phyloP scores from a whole-genome alignment of 2,888 invertebrate genomes.

The Conus canariensis region DNA sequence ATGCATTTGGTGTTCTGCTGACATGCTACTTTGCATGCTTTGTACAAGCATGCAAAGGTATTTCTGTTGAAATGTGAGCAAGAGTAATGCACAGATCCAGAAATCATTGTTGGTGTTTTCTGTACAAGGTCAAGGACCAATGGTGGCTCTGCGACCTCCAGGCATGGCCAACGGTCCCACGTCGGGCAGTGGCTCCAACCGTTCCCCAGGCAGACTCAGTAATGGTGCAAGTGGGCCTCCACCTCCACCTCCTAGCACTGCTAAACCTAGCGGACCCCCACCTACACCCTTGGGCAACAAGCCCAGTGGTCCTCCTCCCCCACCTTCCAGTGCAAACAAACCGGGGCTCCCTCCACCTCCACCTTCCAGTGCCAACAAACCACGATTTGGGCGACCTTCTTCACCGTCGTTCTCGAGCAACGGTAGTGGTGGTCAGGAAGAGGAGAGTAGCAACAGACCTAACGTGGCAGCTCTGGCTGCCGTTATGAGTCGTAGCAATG shows the following conservation, averaged over 20 bases:
- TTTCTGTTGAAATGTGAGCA: no score
- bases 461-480: constrained; percentile 45
- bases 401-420: constrained; percentile 47
- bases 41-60: no score
- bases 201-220: constrained; percentile 27
- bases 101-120: no score
- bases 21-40: no score
- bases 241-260: constrained; percentile 61
- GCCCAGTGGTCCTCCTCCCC: constrained; percentile 69
- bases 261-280: constrained; percentile 74
- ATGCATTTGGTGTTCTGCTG: no score
- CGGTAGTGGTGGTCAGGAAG: not conserved
- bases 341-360: constrained; percentile 69
- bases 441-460: constrained; percentile 11
- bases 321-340: constrained; percentile 69
- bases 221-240: constrained; percentile 51
- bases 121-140: constrained; percentile 39
- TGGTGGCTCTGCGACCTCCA: constrained; percentile 52
- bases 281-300: constrained; percentile 69
- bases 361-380: constrained; percentile 69
- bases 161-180: constrained; percentile 54
- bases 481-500: constrained; percentile 30
- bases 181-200: not conserved
- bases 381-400: constrained; percentile 68
- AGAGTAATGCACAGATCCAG: no score